A percentile compares a stretch with the other conserved stretches of the same genome.
Conservation (phyloP, 1,140 invertebrate genomes). For the Chionoecetes opilio region DNA sequence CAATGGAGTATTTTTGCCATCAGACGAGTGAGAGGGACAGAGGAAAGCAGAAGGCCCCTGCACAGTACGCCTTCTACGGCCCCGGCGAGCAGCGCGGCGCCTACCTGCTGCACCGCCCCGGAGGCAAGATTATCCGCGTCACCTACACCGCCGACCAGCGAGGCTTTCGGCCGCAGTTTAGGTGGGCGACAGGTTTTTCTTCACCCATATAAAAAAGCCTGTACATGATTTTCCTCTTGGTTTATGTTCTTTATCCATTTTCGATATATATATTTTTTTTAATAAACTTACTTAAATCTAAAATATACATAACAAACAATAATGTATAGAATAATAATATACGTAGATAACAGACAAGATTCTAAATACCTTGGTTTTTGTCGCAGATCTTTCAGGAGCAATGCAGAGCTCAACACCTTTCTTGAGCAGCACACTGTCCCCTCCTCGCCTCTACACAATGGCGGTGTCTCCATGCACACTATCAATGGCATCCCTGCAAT, state of each 20-base stretch:
- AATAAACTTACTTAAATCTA: no score
- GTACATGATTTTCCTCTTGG: no score
- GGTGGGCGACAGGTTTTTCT: background rate
- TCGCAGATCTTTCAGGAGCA: conserved; percentile 21
- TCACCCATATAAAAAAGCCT: no score
- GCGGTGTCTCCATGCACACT: background rate
- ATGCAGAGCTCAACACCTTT: background rate
- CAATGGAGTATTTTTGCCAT: background rate
- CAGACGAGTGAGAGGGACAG: background rate
- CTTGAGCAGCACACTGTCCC: background rate
- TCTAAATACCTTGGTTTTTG: background rate
- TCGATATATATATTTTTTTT: no score
- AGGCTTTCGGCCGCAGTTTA: conserved; percentile 62
- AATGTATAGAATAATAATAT: no score
- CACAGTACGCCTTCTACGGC: conserved; percentile 49
- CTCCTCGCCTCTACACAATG: background rate
- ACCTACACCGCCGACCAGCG: conserved; percentile 67
- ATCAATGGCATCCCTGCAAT: background rate
- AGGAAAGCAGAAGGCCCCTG: background rate
- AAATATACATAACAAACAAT: no score
- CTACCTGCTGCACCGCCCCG: conserved; percentile 54
- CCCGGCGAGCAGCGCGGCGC: conserved; percentile 31
- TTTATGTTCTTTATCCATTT: no score
- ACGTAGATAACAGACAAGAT: no score
- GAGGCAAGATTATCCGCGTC: conserved; percentile 42